Evolutionary conservation across 2,113 vertebrate genomes (phyloP).

Genomic region (Chamaea fasciata): DNA sequence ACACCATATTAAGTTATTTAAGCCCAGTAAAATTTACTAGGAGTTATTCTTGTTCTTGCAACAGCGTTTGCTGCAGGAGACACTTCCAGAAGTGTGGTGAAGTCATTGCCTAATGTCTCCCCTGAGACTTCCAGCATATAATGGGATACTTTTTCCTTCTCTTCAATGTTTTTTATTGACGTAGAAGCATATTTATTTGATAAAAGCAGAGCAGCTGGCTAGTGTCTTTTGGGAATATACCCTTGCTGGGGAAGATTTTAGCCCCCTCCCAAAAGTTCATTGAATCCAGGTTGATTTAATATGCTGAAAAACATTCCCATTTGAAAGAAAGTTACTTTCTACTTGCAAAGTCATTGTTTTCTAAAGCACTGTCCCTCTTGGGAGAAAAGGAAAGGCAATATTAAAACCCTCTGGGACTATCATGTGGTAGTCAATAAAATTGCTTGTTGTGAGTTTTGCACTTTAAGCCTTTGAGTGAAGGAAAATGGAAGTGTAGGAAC

Average conservation of each 20-base stretch:
- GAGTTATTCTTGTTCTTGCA: constrained; percentile 6
- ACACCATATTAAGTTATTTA: neutral
- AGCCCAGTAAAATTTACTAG: neutral
- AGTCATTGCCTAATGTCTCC: constrained; percentile 33
- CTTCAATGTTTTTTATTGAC: constrained; percentile 22
- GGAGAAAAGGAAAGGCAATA: constrained; percentile 27
- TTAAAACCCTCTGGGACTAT: constrained; percentile 30
- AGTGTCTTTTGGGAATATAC: constrained; percentile 43
- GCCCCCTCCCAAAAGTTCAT: constrained; percentile 43
- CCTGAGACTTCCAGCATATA: constrained; percentile 26
- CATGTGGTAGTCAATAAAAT: neutral
- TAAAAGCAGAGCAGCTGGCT: constrained; percentile 61
- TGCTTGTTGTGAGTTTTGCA: neutral
- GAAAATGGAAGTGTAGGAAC: neutral
- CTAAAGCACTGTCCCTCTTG: constrained; percentile 12
- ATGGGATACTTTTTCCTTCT: constrained; percentile 18
- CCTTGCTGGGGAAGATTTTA: neutral
- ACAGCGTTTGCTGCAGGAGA: neutral
- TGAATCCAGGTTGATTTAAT: constrained; percentile 48
- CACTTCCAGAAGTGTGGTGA: constrained; percentile 29
- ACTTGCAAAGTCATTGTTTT: constrained; percentile 22
- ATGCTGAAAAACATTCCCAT: constrained; percentile 33
- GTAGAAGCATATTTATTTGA: neutral
- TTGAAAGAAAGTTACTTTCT: constrained; percentile 29
- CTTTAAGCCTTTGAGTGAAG: neutral